These are phyloP conservation scores for Nicator chloris DNA, from an alignment of 2,113 vertebrate species.

Conservation along the genomic window DNA sequence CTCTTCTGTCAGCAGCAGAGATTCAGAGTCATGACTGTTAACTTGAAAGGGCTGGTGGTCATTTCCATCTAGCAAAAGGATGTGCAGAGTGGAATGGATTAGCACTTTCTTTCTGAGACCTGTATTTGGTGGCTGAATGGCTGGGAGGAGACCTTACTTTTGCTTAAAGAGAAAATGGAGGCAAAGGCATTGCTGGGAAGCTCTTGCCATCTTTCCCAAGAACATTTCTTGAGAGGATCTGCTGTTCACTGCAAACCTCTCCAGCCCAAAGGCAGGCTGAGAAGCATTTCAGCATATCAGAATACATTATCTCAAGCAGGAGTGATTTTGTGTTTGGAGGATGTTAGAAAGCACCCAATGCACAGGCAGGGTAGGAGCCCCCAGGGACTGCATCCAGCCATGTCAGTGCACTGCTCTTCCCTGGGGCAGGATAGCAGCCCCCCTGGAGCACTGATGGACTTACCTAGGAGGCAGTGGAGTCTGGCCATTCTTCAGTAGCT, in stretches of 20 bases:
- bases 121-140: neutral
- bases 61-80: neutral
- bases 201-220: neutral
- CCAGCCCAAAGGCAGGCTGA: neutral
- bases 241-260: neutral
- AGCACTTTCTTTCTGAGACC: neutral
- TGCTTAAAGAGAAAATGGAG: neutral
- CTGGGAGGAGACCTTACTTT: neutral
- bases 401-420: neutral
- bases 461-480: neutral
- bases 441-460: neutral
- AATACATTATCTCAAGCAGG: neutral
- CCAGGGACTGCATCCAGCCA: neutral
- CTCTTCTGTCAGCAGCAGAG: neutral
- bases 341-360: neutral
- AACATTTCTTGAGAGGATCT: neutral
- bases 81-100: neutral
- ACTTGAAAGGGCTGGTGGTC: neutral
- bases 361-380: neutral
- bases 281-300: neutral
- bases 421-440: neutral
- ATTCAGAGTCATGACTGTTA: neutral
- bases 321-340: neutral
- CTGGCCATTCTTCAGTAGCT: neutral
- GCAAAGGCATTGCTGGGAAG: neutral